phyloP scores from a whole-genome alignment of 2,797 vertebrate genomes.

The Hippoglossus hippoglossus region DNA sequence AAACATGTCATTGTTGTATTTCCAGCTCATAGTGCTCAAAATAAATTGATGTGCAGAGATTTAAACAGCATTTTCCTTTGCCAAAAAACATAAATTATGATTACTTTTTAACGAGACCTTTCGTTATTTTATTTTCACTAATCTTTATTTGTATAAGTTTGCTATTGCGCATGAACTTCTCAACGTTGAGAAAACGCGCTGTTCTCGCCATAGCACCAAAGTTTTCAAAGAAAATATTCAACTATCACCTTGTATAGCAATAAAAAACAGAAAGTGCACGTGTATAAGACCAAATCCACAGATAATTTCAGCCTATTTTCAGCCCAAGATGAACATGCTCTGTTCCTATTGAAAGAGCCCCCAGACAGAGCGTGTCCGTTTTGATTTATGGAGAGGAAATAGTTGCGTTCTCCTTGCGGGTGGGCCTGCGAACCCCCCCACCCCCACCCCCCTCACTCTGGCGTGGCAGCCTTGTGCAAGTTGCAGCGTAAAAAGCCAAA shows the following conservation, averaged over 20 bases:
- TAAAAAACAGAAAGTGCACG: neutral
- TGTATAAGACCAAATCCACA: conserved; percentile 14
- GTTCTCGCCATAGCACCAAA: neutral
- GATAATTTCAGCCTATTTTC: conserved; percentile 49
- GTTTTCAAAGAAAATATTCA: neutral
- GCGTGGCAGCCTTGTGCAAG: conserved; percentile 64
- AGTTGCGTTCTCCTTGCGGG: conserved; percentile 73
- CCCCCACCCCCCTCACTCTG: conserved; percentile 33
- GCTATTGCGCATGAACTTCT: too few species aligned
- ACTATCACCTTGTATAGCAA: neutral
- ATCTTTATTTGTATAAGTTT: too few species aligned
- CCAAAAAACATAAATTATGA: too few species aligned
- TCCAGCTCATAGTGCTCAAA: too few species aligned
- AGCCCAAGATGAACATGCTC: conserved; percentile 55
- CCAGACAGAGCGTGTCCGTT: conserved; percentile 76
- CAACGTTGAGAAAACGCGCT: neutral
- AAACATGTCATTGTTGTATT: too few species aligned
- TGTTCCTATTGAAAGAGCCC: conserved; percentile 62
- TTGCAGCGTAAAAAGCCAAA: conserved; percentile 67
- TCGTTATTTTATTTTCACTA: too few species aligned
- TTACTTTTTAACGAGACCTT: too few species aligned
- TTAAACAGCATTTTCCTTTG: too few species aligned
- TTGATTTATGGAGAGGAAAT: conserved; percentile 82
- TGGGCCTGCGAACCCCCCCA: conserved; percentile 72
- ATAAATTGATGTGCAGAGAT: too few species aligned